phyloP scores from a whole-genome alignment of 2,888 invertebrate genomes.

The Augiades crinisus region DNA sequence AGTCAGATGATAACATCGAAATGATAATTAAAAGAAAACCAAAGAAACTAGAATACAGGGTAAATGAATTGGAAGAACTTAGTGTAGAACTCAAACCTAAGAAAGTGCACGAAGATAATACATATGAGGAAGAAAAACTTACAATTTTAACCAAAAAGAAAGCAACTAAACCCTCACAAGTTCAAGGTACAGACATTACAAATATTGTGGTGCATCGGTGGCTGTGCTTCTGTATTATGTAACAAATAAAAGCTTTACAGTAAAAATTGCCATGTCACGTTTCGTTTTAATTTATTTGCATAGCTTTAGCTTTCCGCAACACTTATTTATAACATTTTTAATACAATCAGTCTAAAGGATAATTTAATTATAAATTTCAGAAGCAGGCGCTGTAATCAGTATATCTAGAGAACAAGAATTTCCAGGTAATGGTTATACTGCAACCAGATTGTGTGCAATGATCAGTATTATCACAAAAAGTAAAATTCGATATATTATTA shows the following conservation, averaged over 20 bases:
- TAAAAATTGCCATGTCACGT: background rate
- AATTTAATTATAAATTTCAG: conserved; percentile 71
- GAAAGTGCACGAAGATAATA: conserved; percentile 56
- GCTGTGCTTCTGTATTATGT: background rate
- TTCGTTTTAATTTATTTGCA: background rate
- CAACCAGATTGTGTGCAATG: too few relatives aligned
- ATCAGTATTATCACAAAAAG: too few relatives aligned
- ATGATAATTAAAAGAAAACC: conserved; percentile 72
- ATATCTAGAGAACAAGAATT: conserved; percentile 86
- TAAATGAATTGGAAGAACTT: conserved; percentile 83
- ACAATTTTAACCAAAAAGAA: conserved; percentile 86
- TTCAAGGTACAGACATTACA: conserved; percentile 81
- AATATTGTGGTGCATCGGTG: background rate
- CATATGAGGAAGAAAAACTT: conserved; percentile 84
- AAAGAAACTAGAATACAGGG: conserved; percentile 80
- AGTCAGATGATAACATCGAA: conserved; percentile 81
- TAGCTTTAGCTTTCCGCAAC: background rate
- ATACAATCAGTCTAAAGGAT: too few relatives aligned
- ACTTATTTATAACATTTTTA: too few relatives aligned
- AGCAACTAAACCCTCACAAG: conserved; percentile 82
- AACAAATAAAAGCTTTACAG: conserved; percentile 3
- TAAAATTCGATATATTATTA: too few relatives aligned
- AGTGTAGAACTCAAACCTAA: conserved; percentile 80
- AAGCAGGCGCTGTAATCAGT: conserved; percentile 85
- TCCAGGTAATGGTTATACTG: conserved; percentile 61